Conservation (phyloP, 2,888 invertebrate genomes). For the Caenorhabditis plicata region DNA sequence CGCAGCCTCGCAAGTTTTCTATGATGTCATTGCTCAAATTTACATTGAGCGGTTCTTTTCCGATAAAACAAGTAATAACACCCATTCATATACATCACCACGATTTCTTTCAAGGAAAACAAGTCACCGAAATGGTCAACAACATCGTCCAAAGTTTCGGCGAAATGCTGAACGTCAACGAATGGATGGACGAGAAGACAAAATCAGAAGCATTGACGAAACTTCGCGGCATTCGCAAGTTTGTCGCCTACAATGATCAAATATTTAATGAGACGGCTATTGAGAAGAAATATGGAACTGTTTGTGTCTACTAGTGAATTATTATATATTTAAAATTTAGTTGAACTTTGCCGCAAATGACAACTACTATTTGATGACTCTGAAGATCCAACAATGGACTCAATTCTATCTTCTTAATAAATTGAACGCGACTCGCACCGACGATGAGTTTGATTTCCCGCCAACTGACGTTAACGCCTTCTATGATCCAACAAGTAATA, state of each 20-base stretch:
- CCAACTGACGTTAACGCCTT: slow-evolving; percentile 5
- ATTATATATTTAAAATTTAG: not conserved
- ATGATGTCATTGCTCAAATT: not conserved
- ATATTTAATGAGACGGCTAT: slow-evolving; percentile 2
- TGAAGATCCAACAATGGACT: slow-evolving; percentile 4
- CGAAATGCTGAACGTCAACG: not conserved
- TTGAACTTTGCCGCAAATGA: not conserved
- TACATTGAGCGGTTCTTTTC: not conserved
- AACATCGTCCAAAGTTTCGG: slow-evolving; percentile 3
- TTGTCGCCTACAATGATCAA: slow-evolving; percentile 1
- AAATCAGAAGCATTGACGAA: not conserved
- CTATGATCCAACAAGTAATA: slow-evolving; percentile 7
- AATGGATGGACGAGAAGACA: slow-evolving; percentile 3
- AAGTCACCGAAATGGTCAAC: slow-evolving; percentile 1
- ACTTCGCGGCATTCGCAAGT: not conserved
- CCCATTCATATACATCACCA: too few relatives aligned
- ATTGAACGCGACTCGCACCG: not conserved
- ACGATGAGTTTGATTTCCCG: slow-evolving; percentile 5
- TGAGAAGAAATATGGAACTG: not conserved
- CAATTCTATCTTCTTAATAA: not conserved
- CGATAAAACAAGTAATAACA: not conserved
- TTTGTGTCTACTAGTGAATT: not conserved
- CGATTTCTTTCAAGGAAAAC: not conserved
- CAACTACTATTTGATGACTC: not conserved
- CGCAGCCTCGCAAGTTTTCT: not conserved